These are phyloP conservation scores for Columbina picui DNA, from an alignment of 2,113 vertebrate species.

Conservation along the genomic window DNA sequence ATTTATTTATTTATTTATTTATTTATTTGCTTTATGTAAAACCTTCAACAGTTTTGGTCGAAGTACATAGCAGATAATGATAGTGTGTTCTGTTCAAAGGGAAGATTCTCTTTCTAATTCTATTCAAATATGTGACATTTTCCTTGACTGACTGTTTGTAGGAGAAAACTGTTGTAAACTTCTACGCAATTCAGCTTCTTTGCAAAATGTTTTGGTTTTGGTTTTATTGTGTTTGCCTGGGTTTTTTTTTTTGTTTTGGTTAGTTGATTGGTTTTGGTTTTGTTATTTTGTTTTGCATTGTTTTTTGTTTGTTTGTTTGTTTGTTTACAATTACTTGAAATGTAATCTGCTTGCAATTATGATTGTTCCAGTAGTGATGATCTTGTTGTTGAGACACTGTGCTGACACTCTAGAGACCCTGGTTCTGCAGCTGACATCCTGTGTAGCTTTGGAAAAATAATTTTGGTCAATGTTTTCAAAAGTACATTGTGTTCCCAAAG, in stretches of 20 bases:
- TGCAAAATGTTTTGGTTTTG: background rate
- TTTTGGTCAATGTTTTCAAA: background rate
- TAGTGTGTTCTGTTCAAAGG: background rate
- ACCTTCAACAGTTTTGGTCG: background rate
- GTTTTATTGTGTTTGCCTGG: too few relatives aligned
- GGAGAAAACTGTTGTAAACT: background rate
- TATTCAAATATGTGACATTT: background rate
- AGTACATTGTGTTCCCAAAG: background rate
- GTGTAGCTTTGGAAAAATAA: background rate
- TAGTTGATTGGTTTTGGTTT: too few relatives aligned
- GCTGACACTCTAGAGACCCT: rapidly evolving
- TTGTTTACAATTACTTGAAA: background rate
- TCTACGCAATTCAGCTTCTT: background rate
- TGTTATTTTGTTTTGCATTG: too few relatives aligned
- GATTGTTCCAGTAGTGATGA: background rate
- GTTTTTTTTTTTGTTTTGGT: too few relatives aligned
- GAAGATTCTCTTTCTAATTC: background rate
- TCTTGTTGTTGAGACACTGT: background rate
- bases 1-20: background rate
- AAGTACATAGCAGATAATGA: background rate
- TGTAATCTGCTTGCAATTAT: background rate
- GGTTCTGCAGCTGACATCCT: background rate
- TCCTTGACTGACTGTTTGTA: background rate
- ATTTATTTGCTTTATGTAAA: background rate
- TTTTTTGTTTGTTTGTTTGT: too few relatives aligned